Evolutionary conservation across 1,140 invertebrate species (phyloP), one percentile per base, ranked within the genome.

Genomic region (Drosophila lacertosa): DNA sequence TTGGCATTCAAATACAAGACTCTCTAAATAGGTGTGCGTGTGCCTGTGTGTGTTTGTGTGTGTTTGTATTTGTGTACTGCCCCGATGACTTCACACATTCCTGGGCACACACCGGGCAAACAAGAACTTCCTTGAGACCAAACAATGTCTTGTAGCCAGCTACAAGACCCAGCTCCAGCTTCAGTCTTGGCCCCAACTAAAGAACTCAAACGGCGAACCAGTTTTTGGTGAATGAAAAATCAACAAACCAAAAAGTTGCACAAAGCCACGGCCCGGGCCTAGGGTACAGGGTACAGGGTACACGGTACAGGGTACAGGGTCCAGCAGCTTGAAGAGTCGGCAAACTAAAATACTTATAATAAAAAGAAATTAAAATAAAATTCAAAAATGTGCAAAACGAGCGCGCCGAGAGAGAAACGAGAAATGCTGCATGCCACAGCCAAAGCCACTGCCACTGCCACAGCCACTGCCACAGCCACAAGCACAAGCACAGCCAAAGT

Each of bases 321-420:
- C 16, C 7, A 5, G 37, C 20, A 22, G 13, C 3, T 11, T 11
- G 18, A 10, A 16, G 57, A 62, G 57, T 72, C 35, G 64, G 65
- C 48, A 58, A 65, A 70, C 69, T 88, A 77, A 86, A 86, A 88
- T 88, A 73, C 67, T 70, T 73, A 88, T 88, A 88, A 88, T 88
- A 88, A 88, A 88, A 88, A 82, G 82, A 88, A 88, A 88, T 88
- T 88, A 88, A 88, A 88, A 88, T 88, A 88, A 88, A 88, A 88
- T 88, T 88, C 82, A 88, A 88, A 86, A 88, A 88, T 88, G 82
- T 88, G 82, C 82, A 88, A 88, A 88, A 86, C 81, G 71, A 74
- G 76, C 29, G 65, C 39, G 48, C 18, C 33, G 42, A 42, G 42
- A 42, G 42, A 55, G 42, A 53, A 86, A 86, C 82, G 77, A 86